phyloP scores from a whole-genome alignment of 1,140 invertebrate genomes.

The Temnothorax longispinosus region DNA sequence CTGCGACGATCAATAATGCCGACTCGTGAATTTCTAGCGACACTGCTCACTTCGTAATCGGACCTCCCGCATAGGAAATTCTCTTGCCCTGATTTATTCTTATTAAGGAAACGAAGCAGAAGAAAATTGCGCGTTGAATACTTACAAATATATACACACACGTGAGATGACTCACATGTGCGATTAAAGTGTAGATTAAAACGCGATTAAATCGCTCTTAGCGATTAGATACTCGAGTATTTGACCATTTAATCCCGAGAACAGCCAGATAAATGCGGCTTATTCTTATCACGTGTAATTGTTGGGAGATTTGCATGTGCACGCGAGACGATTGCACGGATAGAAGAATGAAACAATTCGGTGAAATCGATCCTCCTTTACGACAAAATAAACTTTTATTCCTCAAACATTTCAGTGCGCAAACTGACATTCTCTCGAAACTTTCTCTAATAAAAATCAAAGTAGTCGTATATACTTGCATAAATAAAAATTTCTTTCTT shows the following conservation, averaged over 20 bases:
- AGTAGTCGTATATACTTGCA: neutral
- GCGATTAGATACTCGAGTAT: neutral
- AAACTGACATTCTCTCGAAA: neutral
- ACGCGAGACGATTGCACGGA: conserved; percentile 6
- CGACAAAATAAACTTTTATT: neutral
- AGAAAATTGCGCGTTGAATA: neutral
- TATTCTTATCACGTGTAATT: conserved; percentile 41
- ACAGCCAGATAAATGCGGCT: conserved; percentile 13
- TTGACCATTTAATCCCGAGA: conserved; percentile 26
- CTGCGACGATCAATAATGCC: conserved; percentile 71
- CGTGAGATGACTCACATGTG: neutral
- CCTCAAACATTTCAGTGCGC: neutral
- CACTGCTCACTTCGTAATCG: conserved; percentile 11
- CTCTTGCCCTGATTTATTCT: neutral
- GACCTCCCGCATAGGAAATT: neutral
- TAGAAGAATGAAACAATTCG: neutral
- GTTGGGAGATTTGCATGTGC: conserved; percentile 30
- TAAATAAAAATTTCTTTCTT: neutral
- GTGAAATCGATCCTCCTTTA: neutral
- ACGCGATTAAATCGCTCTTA: neutral
- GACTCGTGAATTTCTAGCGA: conserved; percentile 40
- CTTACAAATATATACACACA: neutral
- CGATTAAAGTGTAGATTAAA: neutral
- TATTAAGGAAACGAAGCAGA: neutral
- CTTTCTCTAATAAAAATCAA: neutral